A percentile compares a stretch with the other conserved stretches of the same genome.
These are phyloP conservation scores for Syritta pipiens DNA, from an alignment of 2,888 invertebrate genomes.

Conservation along the genomic window DNA sequence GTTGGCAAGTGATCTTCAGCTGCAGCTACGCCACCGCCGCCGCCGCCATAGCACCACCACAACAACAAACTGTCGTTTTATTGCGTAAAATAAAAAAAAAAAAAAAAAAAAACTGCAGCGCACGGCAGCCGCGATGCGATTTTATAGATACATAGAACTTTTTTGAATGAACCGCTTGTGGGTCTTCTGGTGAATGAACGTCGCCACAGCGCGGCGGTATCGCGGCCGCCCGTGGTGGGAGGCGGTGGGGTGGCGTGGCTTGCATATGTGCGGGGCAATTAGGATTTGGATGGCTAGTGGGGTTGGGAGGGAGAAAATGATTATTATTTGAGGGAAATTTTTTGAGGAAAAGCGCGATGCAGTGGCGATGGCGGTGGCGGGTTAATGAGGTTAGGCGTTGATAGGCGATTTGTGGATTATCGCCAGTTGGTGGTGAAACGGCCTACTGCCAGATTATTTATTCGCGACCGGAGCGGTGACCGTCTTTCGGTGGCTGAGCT, in stretches of 20 bases:
- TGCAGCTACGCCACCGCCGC: slow-evolving; percentile 23
- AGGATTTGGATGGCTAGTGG: no score
- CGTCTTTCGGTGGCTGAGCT: slow-evolving; percentile 42
- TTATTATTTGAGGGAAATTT: slow-evolving; percentile 56
- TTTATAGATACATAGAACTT: slow-evolving; percentile 32
- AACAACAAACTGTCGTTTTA: slow-evolving; percentile 23
- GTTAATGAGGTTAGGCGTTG: slow-evolving; percentile 66
- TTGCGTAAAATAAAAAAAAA: no score
- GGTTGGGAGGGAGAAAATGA: slow-evolving; percentile 26
- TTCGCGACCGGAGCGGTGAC: slow-evolving; percentile 43
- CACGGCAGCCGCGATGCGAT: slow-evolving; percentile 30
- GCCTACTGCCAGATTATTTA: slow-evolving; percentile 60
- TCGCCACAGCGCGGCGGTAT: slow-evolving; percentile 12
- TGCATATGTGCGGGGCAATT: background rate
- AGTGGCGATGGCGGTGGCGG: slow-evolving; percentile 40
- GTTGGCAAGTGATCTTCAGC: slow-evolving; percentile 23
- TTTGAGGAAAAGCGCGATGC: slow-evolving; percentile 21
- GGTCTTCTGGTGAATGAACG: slow-evolving; percentile 68
- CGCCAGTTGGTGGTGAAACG: slow-evolving; percentile 53
- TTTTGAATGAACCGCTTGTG: slow-evolving; percentile 67
- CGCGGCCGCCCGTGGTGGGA: background rate
- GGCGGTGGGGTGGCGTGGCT: background rate
- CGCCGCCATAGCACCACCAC: slow-evolving; percentile 24
- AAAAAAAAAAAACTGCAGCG: slow-evolving; percentile 50
- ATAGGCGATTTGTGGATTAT: slow-evolving; percentile 63